Evolutionary conservation across 2,113 vertebrate genomes (phyloP).

Genomic region (Hypomesus transpacificus): DNA sequence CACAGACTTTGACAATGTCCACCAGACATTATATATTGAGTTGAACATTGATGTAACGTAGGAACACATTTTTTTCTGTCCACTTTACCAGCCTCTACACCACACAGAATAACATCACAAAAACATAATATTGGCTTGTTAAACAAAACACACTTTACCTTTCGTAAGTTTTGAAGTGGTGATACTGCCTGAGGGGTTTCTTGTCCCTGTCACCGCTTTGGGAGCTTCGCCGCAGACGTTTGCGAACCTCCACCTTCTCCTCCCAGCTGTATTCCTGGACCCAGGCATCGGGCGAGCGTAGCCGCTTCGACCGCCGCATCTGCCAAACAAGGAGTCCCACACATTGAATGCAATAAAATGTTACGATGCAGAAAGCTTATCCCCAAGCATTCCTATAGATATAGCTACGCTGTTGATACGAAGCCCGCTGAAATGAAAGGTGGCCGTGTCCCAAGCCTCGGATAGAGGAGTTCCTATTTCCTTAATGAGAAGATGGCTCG

Average conservation of each 20-base stretch:
- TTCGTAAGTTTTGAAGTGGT: conserved; percentile 67
- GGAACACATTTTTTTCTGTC: too few species aligned
- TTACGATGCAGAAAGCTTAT: conserved; percentile 53
- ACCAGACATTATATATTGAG: too few species aligned
- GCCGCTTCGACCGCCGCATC: conserved; percentile 76
- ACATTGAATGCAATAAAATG: conserved; percentile 56
- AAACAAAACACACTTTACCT: conserved; percentile 65
- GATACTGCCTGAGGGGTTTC: conserved; percentile 60
- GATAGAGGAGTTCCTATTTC: not conserved
- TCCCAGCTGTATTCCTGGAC: conserved; percentile 71
- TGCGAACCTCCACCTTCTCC: conserved; percentile 66
- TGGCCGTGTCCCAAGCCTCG: conserved; percentile 24
- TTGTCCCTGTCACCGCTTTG: conserved; percentile 70
- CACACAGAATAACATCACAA: too few species aligned
- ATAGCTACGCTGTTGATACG: conserved; percentile 45
- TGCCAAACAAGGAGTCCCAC: conserved; percentile 51
- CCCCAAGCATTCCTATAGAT: conserved; percentile 49
- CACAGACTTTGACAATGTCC: too few species aligned
- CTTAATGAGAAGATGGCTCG: not conserved
- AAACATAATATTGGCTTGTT: too few species aligned
- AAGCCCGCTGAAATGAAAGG: conserved; percentile 48
- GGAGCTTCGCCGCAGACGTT: conserved; percentile 68
- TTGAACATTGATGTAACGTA: too few species aligned
- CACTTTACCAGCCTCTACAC: too few species aligned
- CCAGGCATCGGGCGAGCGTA: conserved; percentile 66